phyloP scores from a whole-genome alignment of 2,113 vertebrate genomes.

The Apus apus region DNA sequence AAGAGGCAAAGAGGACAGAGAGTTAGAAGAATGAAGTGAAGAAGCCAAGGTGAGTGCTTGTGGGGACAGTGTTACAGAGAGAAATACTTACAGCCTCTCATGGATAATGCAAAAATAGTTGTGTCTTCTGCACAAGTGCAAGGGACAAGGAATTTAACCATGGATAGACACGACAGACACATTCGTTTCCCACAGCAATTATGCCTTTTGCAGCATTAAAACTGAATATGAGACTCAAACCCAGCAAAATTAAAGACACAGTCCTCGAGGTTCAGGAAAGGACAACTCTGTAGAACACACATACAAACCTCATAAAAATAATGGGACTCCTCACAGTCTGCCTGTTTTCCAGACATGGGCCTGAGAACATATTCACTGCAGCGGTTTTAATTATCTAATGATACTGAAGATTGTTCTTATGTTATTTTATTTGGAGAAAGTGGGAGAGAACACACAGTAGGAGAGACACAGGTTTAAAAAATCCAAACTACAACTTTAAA shows the following conservation, averaged over 20 bases:
- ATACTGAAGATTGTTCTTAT: background rate
- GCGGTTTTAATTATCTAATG: background rate
- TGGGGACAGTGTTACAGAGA: background rate
- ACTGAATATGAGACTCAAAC: background rate
- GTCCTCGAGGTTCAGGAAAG: background rate
- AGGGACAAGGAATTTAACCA: background rate
- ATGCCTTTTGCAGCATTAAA: background rate
- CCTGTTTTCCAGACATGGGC: background rate
- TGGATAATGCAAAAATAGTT: background rate
- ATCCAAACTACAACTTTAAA: background rate
- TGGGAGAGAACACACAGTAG: background rate
- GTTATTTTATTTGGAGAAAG: background rate
- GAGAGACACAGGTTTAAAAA: background rate
- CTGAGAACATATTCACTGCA: background rate
- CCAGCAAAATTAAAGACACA: background rate
- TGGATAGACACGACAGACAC: background rate
- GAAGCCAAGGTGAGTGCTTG: background rate
- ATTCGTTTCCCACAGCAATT: background rate
- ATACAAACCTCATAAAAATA: background rate
- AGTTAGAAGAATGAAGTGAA: background rate
- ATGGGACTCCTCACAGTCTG: background rate
- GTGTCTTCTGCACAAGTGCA: background rate
- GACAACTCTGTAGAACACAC: background rate
- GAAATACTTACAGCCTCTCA: background rate
- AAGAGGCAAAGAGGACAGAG: rapidly evolving